Percentiles rank a stretch among this genome's conserved stretches.
Conservation (phyloP, 2,797 vertebrate species). For the Sebastes goodei region DNA sequence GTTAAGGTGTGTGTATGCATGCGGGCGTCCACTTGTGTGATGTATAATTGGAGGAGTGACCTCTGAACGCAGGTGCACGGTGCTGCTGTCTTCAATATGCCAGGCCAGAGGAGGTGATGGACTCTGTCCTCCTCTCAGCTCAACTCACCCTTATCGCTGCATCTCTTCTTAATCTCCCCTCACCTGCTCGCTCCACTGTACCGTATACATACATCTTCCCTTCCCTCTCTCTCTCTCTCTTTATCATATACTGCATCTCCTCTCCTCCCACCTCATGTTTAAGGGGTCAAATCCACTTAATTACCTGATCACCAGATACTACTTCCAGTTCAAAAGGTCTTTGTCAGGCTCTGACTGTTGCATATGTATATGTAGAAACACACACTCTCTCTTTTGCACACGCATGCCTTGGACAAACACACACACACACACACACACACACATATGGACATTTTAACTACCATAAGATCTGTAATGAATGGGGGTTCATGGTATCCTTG, state of each 20-base stretch:
- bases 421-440: neutral
- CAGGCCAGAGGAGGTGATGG: constrained; percentile 31
- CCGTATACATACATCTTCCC: neutral
- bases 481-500: neutral
- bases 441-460: neutral
- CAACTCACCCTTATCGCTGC: constrained; percentile 2
- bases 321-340: constrained; percentile 30
- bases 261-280: neutral
- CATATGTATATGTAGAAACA: neutral
- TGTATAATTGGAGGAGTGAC: constrained; percentile 60
- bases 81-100: constrained; percentile 47
- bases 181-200: neutral
- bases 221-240: neutral
- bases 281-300: constrained; percentile 42
- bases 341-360: constrained; percentile 13
- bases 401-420: neutral
- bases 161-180: constrained; percentile 23
- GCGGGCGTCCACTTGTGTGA: constrained; percentile 10
- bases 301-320: constrained; percentile 31
- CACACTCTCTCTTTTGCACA: neutral
- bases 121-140: constrained; percentile 21
- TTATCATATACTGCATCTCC: constrained; percentile 3
- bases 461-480: neutral
- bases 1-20: constrained; percentile 5
- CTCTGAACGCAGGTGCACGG: constrained; percentile 40